phyloP scores from a whole-genome alignment of 1,140 invertebrate genomes.

The Streblospio benedicti region DNA sequence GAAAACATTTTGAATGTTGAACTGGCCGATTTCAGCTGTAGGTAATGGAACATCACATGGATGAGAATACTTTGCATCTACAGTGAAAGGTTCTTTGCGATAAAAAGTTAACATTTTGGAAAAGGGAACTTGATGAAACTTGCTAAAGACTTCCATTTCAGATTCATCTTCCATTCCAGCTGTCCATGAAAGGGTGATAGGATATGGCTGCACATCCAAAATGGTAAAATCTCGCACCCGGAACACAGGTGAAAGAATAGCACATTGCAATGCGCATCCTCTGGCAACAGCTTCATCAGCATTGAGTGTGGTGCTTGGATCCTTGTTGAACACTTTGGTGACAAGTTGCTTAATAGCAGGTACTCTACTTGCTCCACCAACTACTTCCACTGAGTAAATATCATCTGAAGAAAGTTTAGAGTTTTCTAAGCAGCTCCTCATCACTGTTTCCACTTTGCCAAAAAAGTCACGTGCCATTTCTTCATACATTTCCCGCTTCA shows the following conservation, averaged over 20 bases:
- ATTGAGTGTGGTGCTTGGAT: conserved; percentile 89
- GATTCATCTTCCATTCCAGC: conserved; percentile 59
- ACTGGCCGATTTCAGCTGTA: not conserved
- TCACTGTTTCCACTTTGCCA: conserved; percentile 32
- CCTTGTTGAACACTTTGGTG: conserved; percentile 69
- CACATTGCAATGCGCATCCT: conserved; percentile 82
- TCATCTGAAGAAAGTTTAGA: no score
- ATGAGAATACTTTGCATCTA: conserved; percentile 65
- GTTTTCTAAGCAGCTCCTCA: no score
- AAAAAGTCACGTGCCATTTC: conserved; percentile 41
- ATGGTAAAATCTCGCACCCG: conserved; percentile 89
- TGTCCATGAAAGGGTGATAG: conserved; percentile 79
- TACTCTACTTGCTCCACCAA: conserved; percentile 89
- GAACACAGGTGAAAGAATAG: conserved; percentile 92
- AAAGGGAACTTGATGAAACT: conserved; percentile 81
- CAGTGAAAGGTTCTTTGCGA: conserved; percentile 71
- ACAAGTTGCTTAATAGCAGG: conserved; percentile 84
- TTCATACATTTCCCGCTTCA: conserved; percentile 53
- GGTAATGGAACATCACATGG: conserved; percentile 51
- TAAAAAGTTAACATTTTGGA: conserved; percentile 90
- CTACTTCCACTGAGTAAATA: conserved; percentile 88
- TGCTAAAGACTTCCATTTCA: conserved; percentile 68
- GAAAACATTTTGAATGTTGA: conserved; percentile 28
- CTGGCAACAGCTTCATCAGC: conserved; percentile 94
- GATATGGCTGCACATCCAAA: conserved; percentile 84